Percentiles rank a stretch among this genome's conserved stretches.
Evolutionary conservation across 2,797 vertebrate species (phyloP).

Genomic region (Picus viridis): DNA sequence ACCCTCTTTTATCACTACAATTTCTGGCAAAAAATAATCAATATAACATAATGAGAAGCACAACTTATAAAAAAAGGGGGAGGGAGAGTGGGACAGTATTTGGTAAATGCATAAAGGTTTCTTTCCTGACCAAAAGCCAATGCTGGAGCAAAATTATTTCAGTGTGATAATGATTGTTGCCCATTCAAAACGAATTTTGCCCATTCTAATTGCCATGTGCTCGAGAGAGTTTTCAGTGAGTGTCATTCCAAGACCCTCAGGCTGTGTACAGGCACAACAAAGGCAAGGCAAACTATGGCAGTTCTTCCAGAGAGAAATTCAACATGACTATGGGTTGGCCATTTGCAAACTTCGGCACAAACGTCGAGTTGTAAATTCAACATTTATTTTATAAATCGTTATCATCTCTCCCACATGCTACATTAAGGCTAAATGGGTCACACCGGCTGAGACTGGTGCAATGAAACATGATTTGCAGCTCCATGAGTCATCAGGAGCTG

Average conservation of each 20-base stretch:
- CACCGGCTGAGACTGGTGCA: neutral
- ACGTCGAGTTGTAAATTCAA: neutral
- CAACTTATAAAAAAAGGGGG: neutral
- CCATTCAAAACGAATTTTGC: neutral
- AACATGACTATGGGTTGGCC: neutral
- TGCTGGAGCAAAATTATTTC: conserved; percentile 10
- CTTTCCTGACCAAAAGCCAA: conserved; percentile 39
- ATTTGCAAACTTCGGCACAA: neutral
- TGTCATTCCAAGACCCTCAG: neutral
- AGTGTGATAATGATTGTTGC: neutral
- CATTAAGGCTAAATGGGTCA: conserved; percentile 4
- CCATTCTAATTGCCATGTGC: neutral
- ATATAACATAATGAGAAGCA: neutral
- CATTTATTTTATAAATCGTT: too few species aligned
- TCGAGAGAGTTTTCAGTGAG: neutral
- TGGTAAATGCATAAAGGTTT: neutral
- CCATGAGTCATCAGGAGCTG: neutral
- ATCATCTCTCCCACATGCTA: neutral
- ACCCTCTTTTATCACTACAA: neutral
- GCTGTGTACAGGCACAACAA: neutral
- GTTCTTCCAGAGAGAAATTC: neutral
- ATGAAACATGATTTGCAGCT: neutral
- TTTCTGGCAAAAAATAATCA: conserved; percentile 38
- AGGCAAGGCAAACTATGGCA: neutral
- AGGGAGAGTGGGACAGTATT: neutral